These are phyloP conservation scores for Myotis davidii DNA, from an alignment of 2,113 vertebrate species.

Conservation along the genomic window DNA sequence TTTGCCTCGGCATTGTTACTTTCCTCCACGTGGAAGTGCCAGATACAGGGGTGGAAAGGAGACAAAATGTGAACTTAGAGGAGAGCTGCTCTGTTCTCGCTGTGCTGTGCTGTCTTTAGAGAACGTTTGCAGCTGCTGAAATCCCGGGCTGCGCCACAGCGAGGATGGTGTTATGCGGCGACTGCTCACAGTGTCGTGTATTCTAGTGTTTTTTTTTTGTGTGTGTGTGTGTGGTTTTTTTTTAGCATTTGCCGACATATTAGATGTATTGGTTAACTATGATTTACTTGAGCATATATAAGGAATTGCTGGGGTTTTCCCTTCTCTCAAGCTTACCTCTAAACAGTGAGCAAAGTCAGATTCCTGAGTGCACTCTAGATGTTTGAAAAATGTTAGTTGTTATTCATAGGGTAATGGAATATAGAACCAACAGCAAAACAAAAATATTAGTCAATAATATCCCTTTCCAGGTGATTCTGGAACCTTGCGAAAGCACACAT, in stretches of 20 bases:
- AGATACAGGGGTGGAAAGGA: conserved; percentile 46
- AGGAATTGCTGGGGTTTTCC: not conserved
- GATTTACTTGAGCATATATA: conserved; percentile 32
- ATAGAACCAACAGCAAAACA: conserved; percentile 71
- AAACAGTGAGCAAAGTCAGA: conserved; percentile 44
- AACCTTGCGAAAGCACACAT: conserved; percentile 69
- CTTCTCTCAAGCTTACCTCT: not conserved
- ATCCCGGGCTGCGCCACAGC: conserved; percentile 2
- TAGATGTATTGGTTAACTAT: conserved; percentile 52
- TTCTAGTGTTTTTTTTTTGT: not conserved
- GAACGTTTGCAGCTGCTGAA: conserved; percentile 35
- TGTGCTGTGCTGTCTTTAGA: not conserved
- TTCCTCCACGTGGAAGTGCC: conserved; percentile 60
- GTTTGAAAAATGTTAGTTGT: conserved; percentile 55
- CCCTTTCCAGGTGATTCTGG: conserved; percentile 77
- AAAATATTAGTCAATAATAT: conserved; percentile 74
- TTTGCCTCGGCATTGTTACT: conserved; percentile 54
- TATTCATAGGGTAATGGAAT: conserved; percentile 65
- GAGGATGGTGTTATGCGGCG: not conserved
- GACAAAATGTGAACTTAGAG: conserved; percentile 20
- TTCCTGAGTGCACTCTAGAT: conserved; percentile 39
- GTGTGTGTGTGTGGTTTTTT: no score
- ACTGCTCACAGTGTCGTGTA: not conserved
- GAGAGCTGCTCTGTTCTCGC: not conserved
- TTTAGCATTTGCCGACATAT: conserved; percentile 28